These are phyloP conservation scores for Galaxea fascicularis DNA, from an alignment of 92 coral and sea anemone species.

Conservation along the genomic window DNA sequence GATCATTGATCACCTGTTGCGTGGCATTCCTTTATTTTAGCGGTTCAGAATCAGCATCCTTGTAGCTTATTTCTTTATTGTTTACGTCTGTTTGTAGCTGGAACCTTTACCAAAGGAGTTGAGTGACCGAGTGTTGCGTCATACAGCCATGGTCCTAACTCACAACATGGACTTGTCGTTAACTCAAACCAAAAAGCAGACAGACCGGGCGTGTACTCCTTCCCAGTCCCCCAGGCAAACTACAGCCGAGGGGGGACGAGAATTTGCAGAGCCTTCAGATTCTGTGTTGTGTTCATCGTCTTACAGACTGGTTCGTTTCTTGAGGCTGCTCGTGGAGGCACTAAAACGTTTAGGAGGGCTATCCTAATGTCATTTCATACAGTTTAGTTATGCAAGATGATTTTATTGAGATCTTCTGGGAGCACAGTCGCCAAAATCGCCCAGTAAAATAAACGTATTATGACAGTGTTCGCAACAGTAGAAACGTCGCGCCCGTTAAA, in stretches of 20 bases:
- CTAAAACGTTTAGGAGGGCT: slow-evolving; percentile 19
- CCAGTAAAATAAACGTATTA: no score
- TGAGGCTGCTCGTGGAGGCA: slow-evolving; percentile 55
- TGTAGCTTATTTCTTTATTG: not conserved
- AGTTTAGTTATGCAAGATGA: no score
- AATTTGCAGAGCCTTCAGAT: slow-evolving; percentile 4
- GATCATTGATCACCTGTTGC: no score
- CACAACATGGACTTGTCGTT: slow-evolving; percentile 73
- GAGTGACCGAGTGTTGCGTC: slow-evolving; percentile 82
- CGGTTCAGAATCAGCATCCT: not conserved
- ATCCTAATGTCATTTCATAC: not conserved
- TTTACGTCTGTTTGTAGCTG: slow-evolving; percentile 47
- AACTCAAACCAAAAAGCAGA: slow-evolving; percentile 55
- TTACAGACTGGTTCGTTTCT: slow-evolving; percentile 60
- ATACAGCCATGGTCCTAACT: slow-evolving; percentile 80
- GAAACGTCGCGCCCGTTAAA: no score
- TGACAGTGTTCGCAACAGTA: no score
- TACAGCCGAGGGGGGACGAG: not conserved
- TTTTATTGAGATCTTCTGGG: no score
- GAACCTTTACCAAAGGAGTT: slow-evolving; percentile 77
- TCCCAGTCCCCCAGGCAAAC: slow-evolving; percentile 7
- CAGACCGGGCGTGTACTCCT: not conserved
- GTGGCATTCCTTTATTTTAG: not conserved
- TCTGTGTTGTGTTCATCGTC: slow-evolving; percentile 36
- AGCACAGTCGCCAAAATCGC: no score